These are phyloP conservation scores for Synaphobranchus kaupii DNA, from an alignment of 2,797 vertebrate species.

Conservation along the genomic window DNA sequence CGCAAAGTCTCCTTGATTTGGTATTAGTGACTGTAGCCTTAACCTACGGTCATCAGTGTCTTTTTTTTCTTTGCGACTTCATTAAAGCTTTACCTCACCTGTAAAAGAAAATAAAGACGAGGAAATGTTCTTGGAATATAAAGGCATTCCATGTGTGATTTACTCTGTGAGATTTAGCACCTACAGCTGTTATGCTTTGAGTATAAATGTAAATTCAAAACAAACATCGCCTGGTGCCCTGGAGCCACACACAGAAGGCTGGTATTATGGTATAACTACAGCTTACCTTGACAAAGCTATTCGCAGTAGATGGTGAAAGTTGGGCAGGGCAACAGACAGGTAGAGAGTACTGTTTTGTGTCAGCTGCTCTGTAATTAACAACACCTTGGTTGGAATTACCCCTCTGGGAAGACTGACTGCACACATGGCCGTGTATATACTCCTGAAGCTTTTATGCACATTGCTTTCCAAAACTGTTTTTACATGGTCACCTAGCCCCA, in stretches of 20 bases:
- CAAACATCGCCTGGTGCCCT: neutral
- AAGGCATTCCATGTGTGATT: constrained; percentile 30
- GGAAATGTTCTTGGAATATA: constrained; percentile 35
- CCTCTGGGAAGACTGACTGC: neutral
- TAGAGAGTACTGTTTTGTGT: neutral
- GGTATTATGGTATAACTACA: neutral
- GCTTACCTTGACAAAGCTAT: neutral
- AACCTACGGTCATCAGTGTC: neutral
- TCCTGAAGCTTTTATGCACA: neutral
- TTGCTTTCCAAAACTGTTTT: neutral
- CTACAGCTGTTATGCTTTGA: constrained; percentile 46
- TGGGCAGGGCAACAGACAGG: constrained; percentile 6
- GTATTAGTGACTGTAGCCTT: neutral
- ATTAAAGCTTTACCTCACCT: constrained; percentile 27
- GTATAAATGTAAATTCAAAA: constrained; percentile 12
- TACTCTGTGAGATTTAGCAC: constrained; percentile 37
- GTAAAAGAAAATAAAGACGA: constrained; percentile 13
- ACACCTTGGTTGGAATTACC: neutral
- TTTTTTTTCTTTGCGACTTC: neutral
- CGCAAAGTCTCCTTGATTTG: neutral
- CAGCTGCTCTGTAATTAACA: constrained; percentile 1
- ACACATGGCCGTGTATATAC: neutral
- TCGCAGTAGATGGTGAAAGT: constrained; percentile 18
- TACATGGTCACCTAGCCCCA: neutral
- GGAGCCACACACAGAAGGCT: neutral